Base-by-base conservation (phyloP, 2,888 invertebrate genomes). In the Pollenia labialis region DNA sequence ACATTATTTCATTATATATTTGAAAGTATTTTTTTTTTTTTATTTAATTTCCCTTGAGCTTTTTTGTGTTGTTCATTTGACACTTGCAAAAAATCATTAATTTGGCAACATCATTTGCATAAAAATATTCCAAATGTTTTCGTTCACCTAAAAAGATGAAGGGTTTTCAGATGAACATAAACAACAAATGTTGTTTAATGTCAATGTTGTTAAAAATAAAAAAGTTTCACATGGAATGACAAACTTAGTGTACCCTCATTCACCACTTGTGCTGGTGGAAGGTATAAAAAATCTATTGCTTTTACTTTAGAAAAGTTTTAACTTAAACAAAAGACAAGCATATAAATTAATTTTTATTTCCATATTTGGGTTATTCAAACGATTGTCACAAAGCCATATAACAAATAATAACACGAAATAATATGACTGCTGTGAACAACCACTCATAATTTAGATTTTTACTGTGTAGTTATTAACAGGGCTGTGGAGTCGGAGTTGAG, bases 101-200 rank as follows among this genome's bases (percentile, higher is more conserved):
- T 46, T 64, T 54, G 64, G 0, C 4, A 2, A 64, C 52, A 44
- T 1, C 42, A 42, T 64, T 75, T 52, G 44, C 52, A 23, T 44
- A 23, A 4, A 54, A 32, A 76, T 16, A 11, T 18, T 52, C 23
- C 64, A 76, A 76, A 54, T 46, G n/a, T 62, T 16, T 14, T 1
- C 14, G 32, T 48, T 46, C 44, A 18, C n/a, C 42, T 80, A 6
- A 62, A 60, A 71, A 44, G 44, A 12, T 68, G 56, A 48, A 48
- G 14, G 18, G 48, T 12, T 71, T 52, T 32, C 42, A 16, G 44
- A 12, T 9, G 50, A 69, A 54, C 32, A 71, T 71, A 62, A 62
- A 62, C 71, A n/a, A 32, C 18, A 81, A 11, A 48, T 81, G 40
- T 14, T 18, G 50, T n/a, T 64, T 81, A 46, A 42, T 81, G 14